Base-by-base conservation (phyloP, 2,797 vertebrate species). In the Danionella dracula region DNA sequence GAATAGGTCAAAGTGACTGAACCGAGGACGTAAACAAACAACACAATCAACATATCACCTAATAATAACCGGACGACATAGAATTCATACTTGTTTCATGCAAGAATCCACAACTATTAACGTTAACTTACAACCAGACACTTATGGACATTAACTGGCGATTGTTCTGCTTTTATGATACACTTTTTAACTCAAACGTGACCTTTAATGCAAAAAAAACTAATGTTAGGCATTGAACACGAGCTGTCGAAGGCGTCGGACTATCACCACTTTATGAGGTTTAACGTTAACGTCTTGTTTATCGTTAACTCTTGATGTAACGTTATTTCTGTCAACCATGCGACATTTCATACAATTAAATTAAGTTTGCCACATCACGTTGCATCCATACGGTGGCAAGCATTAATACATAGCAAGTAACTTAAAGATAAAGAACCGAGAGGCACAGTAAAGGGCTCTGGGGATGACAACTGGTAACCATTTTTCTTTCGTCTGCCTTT, bases 361-460 rank as follows among this genome's bases (percentile, higher is more conserved):
- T 29, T 54, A 48, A 40, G 56, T 53, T 34, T 38, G 48, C 37
- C 40, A 29, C 65, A 31, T 42, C 51, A 1, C 34, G 48, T 38
- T 17, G 38, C 9, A 55, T 16, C 79, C 69, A 46, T 78, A 84
- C 86, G 83, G 84, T 84, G 86, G 84, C 85, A 84, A 83, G 83
- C 2, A 20, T 85, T 81, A 81, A 82, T 81, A 80, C 79, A 83
- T 80, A n/a, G n/a, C n/a, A n/a, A n/a, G n/a, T n/a, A 56, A 54
- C 70, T 61, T 54, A 71, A 78, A 82, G 75, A 84, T 78, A 88
- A 75, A 68, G 53, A 88, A 86, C 86, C 86, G 87, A 83, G 82
- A 34, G 86, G 85, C 86, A 80, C 79, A 88, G 81, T 82, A 87
- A 84, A 82, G 81, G 78, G 81, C 73, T 88, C 84, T 78, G 82